Base-by-base conservation (phyloP, 2,797 vertebrate species). In the Enteromius paludinosus region DNA sequence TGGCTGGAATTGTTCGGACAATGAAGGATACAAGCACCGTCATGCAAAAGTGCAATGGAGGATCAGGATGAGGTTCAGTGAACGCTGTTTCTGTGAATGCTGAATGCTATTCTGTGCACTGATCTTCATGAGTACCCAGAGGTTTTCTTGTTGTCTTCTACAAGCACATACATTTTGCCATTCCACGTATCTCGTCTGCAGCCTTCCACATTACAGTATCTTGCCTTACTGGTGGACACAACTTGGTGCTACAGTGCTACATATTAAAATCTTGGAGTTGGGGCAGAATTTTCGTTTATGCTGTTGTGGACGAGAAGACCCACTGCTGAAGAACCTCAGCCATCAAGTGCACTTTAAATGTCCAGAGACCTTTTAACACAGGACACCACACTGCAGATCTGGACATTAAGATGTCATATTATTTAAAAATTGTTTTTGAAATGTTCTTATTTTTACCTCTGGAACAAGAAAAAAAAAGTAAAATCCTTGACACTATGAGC, bases 321-420 rank as follows among this genome's bases (percentile, higher is more conserved):
- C 47, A 70, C 83, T 85, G 83, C 80, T 86, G 70, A 79, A 61
- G 76, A 84, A 85, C 76, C 86, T 86, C 79, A 83, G 81, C 82
- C 86, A 82, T 87, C 64, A 89, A 87, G 86, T 85, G 85, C 86
- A 86, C 85, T 86, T 87, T 87, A 87, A 69, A 73, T 79, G 74
- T 85, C 72, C 65, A 68, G 61, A 87, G 54, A 83, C 61, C 41
- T 80, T 25, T 81, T 52, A 76, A 72, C 77, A 79, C 61, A 38
- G 38, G 69, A 83, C 62, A 74, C 35, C 74, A 41, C 69, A 70
- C 43, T 56, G 62, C 83, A 83, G 77, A 76, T 56, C 59, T 76
- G 78, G 81, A 82, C 72, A 56, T 76, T 59, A 9, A 35, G 54
- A 17, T 75, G 8, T 65, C 20, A 18, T 75, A 30, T 68, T 82